Evolutionary conservation across 2,888 invertebrate species (phyloP).

Genomic region (Acanthacorydalis orientalis): DNA sequence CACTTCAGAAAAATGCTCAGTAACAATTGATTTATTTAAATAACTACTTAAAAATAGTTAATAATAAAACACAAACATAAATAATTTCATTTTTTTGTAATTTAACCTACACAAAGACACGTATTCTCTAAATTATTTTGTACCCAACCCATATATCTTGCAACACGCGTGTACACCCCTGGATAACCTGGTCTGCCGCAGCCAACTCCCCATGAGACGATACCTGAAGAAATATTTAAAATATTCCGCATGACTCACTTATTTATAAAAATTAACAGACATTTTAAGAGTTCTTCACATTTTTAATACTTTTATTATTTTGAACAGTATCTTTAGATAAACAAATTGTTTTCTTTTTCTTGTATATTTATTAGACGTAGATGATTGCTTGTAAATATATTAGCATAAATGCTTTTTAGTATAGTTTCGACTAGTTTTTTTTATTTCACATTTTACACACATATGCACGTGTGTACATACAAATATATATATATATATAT

Average conservation of each 20-base stretch:
- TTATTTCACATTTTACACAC: no score
- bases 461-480: no score
- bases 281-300: background rate
- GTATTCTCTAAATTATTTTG: slow-evolving; percentile 54
- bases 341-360: background rate
- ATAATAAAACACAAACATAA: no score
- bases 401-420: no score
- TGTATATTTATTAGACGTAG: no score
- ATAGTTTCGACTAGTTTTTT: no score
- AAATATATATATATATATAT: no score
- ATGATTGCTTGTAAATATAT: no score
- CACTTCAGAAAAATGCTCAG: no score
- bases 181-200: slow-evolving; percentile 58
- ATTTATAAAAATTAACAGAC: background rate
- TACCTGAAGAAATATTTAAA: slow-evolving; percentile 32
- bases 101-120: slow-evolving; percentile 41
- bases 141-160: slow-evolving; percentile 57
- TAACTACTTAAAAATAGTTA: no score
- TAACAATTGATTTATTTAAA: no score
- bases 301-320: background rate
- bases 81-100: no score
- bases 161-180: slow-evolving; percentile 56
- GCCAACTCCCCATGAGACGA: slow-evolving; percentile 76
- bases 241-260: background rate
- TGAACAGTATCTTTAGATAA: background rate